Conservation (phyloP, 2,888 invertebrate genomes). For the Drosophila dives region DNA sequence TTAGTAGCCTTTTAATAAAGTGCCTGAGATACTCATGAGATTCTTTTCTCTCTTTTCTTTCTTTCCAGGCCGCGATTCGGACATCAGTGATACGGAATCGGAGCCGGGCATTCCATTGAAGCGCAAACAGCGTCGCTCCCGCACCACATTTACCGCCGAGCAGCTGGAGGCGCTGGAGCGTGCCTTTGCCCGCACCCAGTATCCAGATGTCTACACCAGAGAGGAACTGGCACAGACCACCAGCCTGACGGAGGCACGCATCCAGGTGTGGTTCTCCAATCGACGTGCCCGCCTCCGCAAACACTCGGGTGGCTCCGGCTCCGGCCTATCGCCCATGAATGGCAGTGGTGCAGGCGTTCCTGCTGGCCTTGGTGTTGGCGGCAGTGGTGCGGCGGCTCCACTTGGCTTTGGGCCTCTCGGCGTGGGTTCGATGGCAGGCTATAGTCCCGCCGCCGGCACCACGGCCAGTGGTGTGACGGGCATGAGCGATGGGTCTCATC, state of each 20-base stretch:
- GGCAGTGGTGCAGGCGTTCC: slow-evolving; percentile 51
- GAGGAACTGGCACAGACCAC: slow-evolving; percentile 96
- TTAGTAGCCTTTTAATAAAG: slow-evolving; percentile 68
- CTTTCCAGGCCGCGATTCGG: slow-evolving; percentile 85
- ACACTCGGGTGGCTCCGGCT: slow-evolving; percentile 86
- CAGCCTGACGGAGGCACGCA: slow-evolving; percentile 95
- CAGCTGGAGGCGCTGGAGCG: slow-evolving; percentile 96
- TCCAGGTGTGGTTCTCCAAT: slow-evolving; percentile 99
- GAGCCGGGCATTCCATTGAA: slow-evolving; percentile 96
- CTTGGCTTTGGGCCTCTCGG: slow-evolving; percentile 82
- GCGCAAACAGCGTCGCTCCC: slow-evolving; percentile 94
- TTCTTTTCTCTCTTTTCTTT: slow-evolving; percentile 31
- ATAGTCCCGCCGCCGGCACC: slow-evolving; percentile 82
- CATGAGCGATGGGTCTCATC: slow-evolving; percentile 77
- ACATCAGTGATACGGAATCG: slow-evolving; percentile 93
- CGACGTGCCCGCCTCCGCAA: slow-evolving; percentile 96
- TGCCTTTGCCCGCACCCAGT: slow-evolving; percentile 95
- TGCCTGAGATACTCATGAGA: slow-evolving; percentile 10
- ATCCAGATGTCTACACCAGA: slow-evolving; percentile 97
- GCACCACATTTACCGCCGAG: slow-evolving; percentile 97
- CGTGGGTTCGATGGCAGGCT: slow-evolving; percentile 84
- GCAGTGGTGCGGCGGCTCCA: slow-evolving; percentile 64
- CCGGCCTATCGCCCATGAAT: slow-evolving; percentile 78
- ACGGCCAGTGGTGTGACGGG: slow-evolving; percentile 73
- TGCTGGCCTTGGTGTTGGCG: slow-evolving; percentile 26